Evolutionary conservation across 2,888 invertebrate species (phyloP).

Genomic region (Xestia sexstrigata): DNA sequence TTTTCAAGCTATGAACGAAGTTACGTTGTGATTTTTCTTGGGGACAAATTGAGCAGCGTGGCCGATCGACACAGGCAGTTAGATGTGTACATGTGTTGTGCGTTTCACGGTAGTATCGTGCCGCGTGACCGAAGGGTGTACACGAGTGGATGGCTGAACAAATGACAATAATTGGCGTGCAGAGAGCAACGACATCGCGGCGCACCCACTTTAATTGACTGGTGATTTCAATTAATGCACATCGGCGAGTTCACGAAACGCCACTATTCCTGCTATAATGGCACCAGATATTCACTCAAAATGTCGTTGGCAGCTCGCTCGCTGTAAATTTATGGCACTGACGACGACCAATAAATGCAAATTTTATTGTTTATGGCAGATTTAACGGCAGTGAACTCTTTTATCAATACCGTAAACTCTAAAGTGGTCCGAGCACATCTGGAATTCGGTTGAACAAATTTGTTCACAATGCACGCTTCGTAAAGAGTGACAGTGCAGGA

Average conservation of each 20-base stretch:
- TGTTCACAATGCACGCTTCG: conserved; percentile 66
- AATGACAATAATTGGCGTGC: conserved; percentile 86
- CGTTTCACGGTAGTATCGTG: conserved; percentile 59
- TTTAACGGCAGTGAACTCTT: conserved; percentile 89
- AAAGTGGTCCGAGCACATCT: conserved; percentile 80
- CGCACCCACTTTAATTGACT: conserved; percentile 85
- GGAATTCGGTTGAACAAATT: conserved; percentile 76
- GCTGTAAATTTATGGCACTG: conserved; percentile 86
- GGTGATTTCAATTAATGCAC: conserved; percentile 87
- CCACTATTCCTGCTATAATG: conserved; percentile 81
- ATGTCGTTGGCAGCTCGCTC: conserved; percentile 88
- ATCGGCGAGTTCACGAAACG: conserved; percentile 83
- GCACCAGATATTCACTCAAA: conserved; percentile 87
- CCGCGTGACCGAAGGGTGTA: conserved; percentile 71
- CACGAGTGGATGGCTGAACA: conserved; percentile 79
- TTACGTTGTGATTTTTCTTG: conserved; percentile 36
- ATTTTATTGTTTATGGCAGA: conserved; percentile 90
- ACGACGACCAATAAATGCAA: conserved; percentile 90
- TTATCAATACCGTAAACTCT: conserved; percentile 82
- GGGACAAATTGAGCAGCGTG: conserved; percentile 49
- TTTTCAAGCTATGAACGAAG: conserved; percentile 39
- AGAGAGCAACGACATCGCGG: conserved; percentile 76
- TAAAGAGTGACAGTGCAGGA: conserved; percentile 31
- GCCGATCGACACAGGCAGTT: conserved; percentile 47
- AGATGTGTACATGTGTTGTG: conserved; percentile 54